phyloP scores from a whole-genome alignment of 2,797 vertebrate genomes.

The Hipposideros larvatus region DNA sequence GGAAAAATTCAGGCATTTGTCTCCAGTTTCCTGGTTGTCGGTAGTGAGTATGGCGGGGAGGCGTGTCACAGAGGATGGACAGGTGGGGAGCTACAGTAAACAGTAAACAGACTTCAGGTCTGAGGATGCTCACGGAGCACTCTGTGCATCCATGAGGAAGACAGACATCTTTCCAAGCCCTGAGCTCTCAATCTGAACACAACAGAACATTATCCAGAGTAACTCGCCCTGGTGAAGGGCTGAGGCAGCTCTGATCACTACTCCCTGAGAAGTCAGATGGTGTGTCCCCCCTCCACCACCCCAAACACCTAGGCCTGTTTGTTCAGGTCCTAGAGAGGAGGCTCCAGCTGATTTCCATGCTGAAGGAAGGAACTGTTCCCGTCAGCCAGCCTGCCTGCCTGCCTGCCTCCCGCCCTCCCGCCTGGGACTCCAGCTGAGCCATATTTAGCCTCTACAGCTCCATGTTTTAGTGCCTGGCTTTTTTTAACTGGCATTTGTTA shows the following conservation, averaged over 20 bases:
- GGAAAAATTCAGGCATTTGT: neutral
- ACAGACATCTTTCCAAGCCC: neutral
- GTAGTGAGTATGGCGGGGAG: neutral
- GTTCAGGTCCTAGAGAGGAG: constrained; percentile 31
- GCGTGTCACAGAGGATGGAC: neutral
- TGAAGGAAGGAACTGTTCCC: constrained; percentile 73
- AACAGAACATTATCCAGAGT: neutral
- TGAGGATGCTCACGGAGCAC: no score
- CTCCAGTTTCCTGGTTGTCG: neutral
- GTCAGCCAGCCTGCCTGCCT: constrained; percentile 68
- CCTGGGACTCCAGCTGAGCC: constrained; percentile 84
- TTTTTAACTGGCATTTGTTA: constrained; percentile 92
- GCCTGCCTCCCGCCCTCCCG: constrained; percentile 31
- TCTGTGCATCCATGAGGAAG: neutral
- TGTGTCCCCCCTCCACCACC: neutral
- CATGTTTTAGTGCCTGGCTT: constrained; percentile 90
- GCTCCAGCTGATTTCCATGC: constrained; percentile 82
- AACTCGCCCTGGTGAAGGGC: neutral
- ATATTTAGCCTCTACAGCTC: constrained; percentile 78
- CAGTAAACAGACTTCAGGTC: neutral
- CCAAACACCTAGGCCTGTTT: neutral
- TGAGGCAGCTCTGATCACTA: neutral
- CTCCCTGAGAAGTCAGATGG: neutral
- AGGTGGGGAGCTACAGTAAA: neutral
- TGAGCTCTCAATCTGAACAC: neutral